A percentile compares a stretch with the other conserved stretches of the same genome.
Conservation (phyloP, 2,888 invertebrate genomes). For the Apodemia duryi region DNA sequence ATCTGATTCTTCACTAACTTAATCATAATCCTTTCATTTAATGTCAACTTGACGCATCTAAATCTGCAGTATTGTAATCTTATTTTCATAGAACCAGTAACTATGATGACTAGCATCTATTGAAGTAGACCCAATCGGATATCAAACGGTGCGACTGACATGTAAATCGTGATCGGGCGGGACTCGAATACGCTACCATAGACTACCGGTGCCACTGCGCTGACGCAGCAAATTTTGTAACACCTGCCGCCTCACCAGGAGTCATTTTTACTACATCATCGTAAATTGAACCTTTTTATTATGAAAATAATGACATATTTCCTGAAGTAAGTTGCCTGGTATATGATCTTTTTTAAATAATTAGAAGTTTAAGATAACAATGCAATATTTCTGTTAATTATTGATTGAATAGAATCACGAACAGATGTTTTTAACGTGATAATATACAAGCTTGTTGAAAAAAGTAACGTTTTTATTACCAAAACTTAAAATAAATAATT, state of each 20-base stretch:
- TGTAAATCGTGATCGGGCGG: slow-evolving; percentile 75
- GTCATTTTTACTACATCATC: slow-evolving; percentile 1
- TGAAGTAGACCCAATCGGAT: slow-evolving; percentile 55
- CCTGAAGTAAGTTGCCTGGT: background rate
- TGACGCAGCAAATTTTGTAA: slow-evolving; percentile 66
- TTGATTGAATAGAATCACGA: slow-evolving; percentile 41
- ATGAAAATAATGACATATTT: background rate
- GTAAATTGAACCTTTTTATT: slow-evolving; percentile 18
- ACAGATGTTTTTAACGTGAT: slow-evolving; percentile 29
- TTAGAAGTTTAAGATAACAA: slow-evolving; percentile 41
- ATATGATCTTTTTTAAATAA: slow-evolving; percentile 26
- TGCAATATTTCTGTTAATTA: slow-evolving; percentile 51
- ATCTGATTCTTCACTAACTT: slow-evolving; percentile 1
- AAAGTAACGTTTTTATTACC: background rate
- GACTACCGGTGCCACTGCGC: slow-evolving; percentile 73
- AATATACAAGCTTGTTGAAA: slow-evolving; percentile 9
- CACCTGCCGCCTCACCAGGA: slow-evolving; percentile 55
- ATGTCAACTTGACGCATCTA: slow-evolving; percentile 26
- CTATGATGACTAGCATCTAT: slow-evolving; percentile 55
- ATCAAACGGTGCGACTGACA: slow-evolving; percentile 75
- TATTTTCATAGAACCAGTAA: slow-evolving; percentile 50
- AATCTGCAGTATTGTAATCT: slow-evolving; percentile 58
- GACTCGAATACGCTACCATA: slow-evolving; percentile 68
- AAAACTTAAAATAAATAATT: too few species aligned
- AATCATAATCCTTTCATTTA: slow-evolving; percentile 16